Conservation (phyloP, 2,113 vertebrate genomes). For the Garra rufa region DNA sequence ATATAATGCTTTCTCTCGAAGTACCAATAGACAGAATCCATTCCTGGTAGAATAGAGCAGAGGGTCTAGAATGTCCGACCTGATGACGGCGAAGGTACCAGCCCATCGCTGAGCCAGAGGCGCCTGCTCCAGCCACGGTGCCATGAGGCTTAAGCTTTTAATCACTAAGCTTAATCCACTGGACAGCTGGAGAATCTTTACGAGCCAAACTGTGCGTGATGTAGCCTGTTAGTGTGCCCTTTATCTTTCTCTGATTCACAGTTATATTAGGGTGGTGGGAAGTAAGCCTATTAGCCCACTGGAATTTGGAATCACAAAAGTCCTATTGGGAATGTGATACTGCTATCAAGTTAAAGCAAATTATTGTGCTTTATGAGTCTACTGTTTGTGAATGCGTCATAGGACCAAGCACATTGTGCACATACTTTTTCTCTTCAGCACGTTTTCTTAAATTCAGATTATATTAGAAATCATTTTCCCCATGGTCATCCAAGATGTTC, state of each 20-base stretch:
- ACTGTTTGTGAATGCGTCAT: not conserved
- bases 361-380: conserved; percentile 13
- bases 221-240: conserved; percentile 58
- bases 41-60: conserved; percentile 57
- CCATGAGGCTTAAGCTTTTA: conserved; percentile 79
- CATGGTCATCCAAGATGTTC: too few relatives aligned
- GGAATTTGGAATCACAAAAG: conserved; percentile 18
- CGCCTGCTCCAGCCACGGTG: conserved; percentile 75
- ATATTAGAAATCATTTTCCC: too few relatives aligned
- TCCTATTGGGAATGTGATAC: conserved; percentile 2
- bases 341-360: not conserved
- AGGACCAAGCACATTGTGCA: not conserved
- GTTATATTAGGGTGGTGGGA: conserved; percentile 37
- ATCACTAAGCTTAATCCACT: conserved; percentile 74
- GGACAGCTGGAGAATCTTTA: conserved; percentile 80
- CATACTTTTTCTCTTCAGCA: too few relatives aligned
- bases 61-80: conserved; percentile 11
- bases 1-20: not conserved
- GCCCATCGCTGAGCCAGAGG: conserved; percentile 70
- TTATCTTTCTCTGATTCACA: conserved; percentile 41
- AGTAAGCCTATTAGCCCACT: conserved; percentile 21
- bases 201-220: conserved; percentile 73
- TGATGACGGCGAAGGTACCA: conserved; percentile 40
- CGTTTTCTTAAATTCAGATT: too few relatives aligned
- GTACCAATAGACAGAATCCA: conserved; percentile 55